Base-by-base conservation (phyloP, 2,888 invertebrate species). In the Cheilosia grossa region DNA sequence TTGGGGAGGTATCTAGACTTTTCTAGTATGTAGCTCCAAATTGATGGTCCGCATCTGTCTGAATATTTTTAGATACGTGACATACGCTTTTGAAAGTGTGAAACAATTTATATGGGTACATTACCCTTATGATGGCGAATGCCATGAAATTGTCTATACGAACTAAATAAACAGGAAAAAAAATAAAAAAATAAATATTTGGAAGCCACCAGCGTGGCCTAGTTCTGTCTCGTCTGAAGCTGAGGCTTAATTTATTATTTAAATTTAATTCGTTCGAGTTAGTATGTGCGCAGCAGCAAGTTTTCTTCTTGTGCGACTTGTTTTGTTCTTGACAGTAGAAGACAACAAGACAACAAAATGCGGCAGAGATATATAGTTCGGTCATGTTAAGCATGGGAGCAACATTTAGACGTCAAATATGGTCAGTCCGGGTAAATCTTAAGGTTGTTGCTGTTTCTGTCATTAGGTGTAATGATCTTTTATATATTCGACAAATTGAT, bases 151-250 rank as follows among this genome's bases (percentile, higher is more conserved):
- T 66, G 49, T 40, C 27, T 33, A 33, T 10, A 33, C 33, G 2
- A 33, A 33, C 33, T 10, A 33, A 33, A 33, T 19, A 30, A 74
- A 59, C 3, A n/a, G 19, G 37, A 15, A 40, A 37, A 40, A 51
- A 27, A 10, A 49, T 54, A 47, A 21, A 21, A 21, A 21, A n/a
- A 64, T 37, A 67, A 17, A 37, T 10, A 69, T 44, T 70, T 66
- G 58, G 40, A 83, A 83, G 70, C 70, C 74, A 78, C 74, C 79
- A 83, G 70, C 79, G 64, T 83, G 83, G 83, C 83, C 83, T 83
- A 83, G 83, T 83, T 74, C 40, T 74, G 74, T 83, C 79, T 69
- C 64, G 69, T 54, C 72, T 70, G 69, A 66, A 79, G 42, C 53
- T 44, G 58, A 19, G 64, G 74, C 79, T 74, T 70, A 79, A 79